Conservation (phyloP, 2,113 vertebrate species). For the Setophaga kirtlandii region DNA sequence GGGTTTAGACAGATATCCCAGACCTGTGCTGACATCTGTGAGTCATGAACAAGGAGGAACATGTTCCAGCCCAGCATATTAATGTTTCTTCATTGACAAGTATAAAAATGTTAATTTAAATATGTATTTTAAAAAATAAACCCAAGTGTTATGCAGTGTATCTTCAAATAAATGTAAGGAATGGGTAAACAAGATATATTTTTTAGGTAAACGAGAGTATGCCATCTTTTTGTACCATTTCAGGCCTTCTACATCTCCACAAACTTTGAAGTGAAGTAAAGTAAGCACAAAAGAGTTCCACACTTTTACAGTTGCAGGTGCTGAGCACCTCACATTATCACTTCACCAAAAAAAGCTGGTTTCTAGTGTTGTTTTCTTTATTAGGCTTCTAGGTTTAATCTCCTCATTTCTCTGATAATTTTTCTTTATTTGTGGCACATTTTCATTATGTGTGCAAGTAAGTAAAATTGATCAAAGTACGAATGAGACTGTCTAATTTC, state of each 20-base stretch:
- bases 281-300: neutral
- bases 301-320: neutral
- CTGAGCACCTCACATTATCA: neutral
- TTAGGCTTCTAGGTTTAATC: neutral
- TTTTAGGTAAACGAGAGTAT: neutral
- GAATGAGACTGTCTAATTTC: neutral
- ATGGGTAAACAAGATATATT: neutral
- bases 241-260: neutral
- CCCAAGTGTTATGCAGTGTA: neutral
- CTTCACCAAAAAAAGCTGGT: neutral
- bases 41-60: neutral
- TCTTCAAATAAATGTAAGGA: neutral
- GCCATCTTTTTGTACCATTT: neutral
- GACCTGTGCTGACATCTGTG: neutral
- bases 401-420: neutral
- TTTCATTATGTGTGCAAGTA: neutral
- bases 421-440: neutral
- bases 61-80: neutral
- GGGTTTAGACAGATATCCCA: slow-evolving; percentile 11
- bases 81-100: neutral
- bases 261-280: neutral
- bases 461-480: slow-evolving; percentile 1
- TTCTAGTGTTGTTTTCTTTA: neutral
- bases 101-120: neutral
- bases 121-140: neutral